Base-by-base conservation (phyloP, 2,113 vertebrate species). In the Rhagologus leucostigma region DNA sequence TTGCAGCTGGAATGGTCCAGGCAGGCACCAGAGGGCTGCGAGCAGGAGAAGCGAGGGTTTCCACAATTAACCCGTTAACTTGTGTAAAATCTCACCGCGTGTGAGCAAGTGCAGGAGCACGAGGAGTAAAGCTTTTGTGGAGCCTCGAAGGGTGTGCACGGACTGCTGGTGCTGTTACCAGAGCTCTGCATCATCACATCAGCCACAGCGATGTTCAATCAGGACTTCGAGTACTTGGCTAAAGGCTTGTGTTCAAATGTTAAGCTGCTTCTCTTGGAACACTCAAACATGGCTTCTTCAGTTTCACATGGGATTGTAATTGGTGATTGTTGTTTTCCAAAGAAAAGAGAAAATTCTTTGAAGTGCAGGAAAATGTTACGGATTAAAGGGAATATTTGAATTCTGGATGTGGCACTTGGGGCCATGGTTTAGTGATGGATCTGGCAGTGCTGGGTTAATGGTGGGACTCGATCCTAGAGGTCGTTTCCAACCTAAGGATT, bases 321-420 rank as follows among this genome's bases (percentile, higher is more conserved):
- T 87, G 50, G 17, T 46, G 16, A 21, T n/a, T 5, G 7, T 29
- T 44, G 29, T 68, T 71, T 71, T 46, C 39, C 49, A 37, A 70
- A 24, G 52, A 47, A 37, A 90, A 62, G 32, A 44, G 33, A 37
- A 16, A 19, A 46, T 63, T 37, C 42, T 80, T 49, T 32, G 4
- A 73, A 69, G 39, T 56, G 11, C 41, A 69, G 35, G 13, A 52
- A 49, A 10, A 44, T 41, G 7, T 33, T 39, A 4, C 0, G 0
- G 57, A 7, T 16, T 11, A 15, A 53, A 44, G 30, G n/a, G 16
- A 62, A 10, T 44, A 6, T 55, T 53, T 39, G 63, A 16, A 4
- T 35, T 69, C 26, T 41, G 63, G 47, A 16, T 68, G 55, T 68
- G 53, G 59, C 32, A 4, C 19, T 44, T 22, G 44, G 59, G 59